Percentiles rank a stretch among this genome's conserved stretches.
Conservation (phyloP, 2,113 vertebrate species). For the Hipposideros armiger region DNA sequence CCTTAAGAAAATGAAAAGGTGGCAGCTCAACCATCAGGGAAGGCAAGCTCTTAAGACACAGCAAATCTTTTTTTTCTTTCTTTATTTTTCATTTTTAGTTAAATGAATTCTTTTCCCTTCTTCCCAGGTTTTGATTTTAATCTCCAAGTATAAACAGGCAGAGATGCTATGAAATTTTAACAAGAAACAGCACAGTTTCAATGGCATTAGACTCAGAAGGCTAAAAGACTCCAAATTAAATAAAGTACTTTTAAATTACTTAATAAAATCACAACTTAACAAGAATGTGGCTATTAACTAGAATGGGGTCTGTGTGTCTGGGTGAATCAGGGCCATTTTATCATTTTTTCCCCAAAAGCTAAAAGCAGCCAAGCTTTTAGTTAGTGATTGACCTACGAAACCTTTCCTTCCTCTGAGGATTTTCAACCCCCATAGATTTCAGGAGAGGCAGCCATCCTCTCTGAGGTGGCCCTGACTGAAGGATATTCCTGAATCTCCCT, state of each 20-base stretch:
- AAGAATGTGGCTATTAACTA: fast-evolving
- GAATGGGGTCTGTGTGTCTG: not conserved
- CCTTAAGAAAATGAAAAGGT: conserved; percentile 24
- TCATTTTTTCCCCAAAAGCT: not conserved
- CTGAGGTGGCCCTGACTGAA: not conserved
- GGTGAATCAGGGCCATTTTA: not conserved
- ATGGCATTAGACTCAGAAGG: not conserved
- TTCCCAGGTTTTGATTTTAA: conserved; percentile 57
- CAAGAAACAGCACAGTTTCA: conserved; percentile 65
- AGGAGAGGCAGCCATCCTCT: not conserved
- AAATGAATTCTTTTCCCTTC: conserved; percentile 48
- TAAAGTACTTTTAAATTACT: conserved; percentile 31
- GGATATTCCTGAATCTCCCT: not conserved
- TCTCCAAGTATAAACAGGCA: conserved; percentile 37
- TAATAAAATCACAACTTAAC: not conserved
- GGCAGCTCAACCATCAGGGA: conserved; percentile 58
- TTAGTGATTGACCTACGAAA: not conserved
- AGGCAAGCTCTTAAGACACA: conserved; percentile 42
- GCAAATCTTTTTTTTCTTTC: not conserved
- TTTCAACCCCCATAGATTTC: not conserved
- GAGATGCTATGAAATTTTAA: conserved; percentile 56
- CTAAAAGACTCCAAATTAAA: conserved; percentile 10
- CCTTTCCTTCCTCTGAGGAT: not conserved
- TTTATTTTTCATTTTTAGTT: conserved; percentile 61
- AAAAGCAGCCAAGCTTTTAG: not conserved